Base-by-base conservation (phyloP, 2,888 invertebrate species). In the Trilocha varians region DNA sequence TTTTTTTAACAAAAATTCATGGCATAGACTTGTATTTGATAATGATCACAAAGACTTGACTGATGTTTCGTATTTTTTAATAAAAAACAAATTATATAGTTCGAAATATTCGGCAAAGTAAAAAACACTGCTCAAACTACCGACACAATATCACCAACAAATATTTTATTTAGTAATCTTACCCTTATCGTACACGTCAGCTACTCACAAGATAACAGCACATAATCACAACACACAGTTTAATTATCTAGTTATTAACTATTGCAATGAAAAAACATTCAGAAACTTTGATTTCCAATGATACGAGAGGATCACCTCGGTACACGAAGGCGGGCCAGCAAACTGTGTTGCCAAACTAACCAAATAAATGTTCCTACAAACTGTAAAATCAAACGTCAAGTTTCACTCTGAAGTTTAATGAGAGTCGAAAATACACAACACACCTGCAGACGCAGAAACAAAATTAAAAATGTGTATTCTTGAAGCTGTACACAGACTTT, bases 151-250 rank as follows among this genome's bases (percentile, higher is more conserved):
- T 13, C 46, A 52, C 61, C 67, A 70, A 72, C 56, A 65, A 56
- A 49, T 58, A 51, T 57, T 58, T 60, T 55, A 43, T 52, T 46
- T 52, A 47, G 43, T 51, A 55, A 65, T 58, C 82, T 82, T 74
- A 84, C 84, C 79, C 73, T 80, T 82, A 80, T 79, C 78, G 68
- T 68, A 71, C 73, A 67, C 69, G 70, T 73, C 70, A 54, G 59
- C 58, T 62, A 66, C 75, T 71, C 74, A 66, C 63, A 61, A 62
- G 68, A 70, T 76, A 71, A 73, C 75, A 69, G 71, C 75, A 80
- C 80, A 80, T 83, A 82, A 80, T 83, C 80, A 83, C 80, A 68
- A 68, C 52, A 72, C 25, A 25, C 25, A 11, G 11, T 25, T 25
- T 25, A 25, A 9, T 25, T 9, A 25, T 25, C 4, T 3, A 11